Evolutionary conservation across 2,888 invertebrate genomes (phyloP), one percentile per base, ranked within the genome.

Genomic region (Ophion ellenae): DNA sequence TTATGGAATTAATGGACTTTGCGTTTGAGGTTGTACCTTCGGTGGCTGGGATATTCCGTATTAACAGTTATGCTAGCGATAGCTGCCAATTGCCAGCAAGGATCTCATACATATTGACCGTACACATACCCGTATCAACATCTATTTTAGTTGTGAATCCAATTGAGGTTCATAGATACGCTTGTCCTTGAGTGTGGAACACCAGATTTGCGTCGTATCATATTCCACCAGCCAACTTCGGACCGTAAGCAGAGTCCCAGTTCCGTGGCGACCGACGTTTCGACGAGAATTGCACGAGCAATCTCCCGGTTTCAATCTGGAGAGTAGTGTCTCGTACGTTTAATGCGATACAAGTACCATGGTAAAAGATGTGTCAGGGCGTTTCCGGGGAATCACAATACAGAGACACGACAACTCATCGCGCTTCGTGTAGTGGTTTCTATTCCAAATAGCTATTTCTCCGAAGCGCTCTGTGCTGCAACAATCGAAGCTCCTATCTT

Each of bases 1-100:
- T 59, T 79, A 82, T 75, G 81, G 75, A 82, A 82, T 82, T 79
- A 78, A 82, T 59, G 78, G 70, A 75, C 82, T 85, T 75, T 75
- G 70, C 79, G 59, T 6, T 76, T 70, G 57, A 53, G 28, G 64
- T 74, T 75, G 75, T 74, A 74, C 61, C 70, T 57, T 61, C 40
- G 71, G 78, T 75, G 79, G 71, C 59, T 20, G 82, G 79, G 75
- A 82, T 85, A 82, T 85, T 74, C 78, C 69, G 74, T 73, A 64
- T n/a, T 69, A 64, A 64, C 78, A 77, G 47, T n/a, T 59, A 70
- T 64, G 61, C 32, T 61, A 69, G 67, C 79, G 28, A 63, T 66
- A 63, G 71, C 47, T 70, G 59, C 75, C 78, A 64, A 77, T 24
- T 75, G 66, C 57, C n/a, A 69, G 71, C 57, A 59, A 70, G 64